Conservation (phyloP, 2,113 vertebrate species). For the Trogon surrucura region DNA sequence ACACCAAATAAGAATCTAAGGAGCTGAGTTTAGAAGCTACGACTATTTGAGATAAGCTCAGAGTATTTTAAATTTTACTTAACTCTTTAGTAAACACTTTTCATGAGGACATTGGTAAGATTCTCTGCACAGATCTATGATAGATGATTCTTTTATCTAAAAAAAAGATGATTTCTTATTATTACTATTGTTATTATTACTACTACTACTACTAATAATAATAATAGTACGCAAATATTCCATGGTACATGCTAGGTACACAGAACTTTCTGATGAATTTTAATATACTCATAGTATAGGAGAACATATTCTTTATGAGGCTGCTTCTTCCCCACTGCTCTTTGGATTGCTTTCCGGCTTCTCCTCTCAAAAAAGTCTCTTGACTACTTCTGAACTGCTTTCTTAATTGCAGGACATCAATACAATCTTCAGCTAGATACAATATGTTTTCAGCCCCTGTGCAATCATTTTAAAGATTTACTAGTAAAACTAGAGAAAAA, state of each 20-base stretch:
- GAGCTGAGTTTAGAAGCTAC: not conserved
- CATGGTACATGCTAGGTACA: not conserved
- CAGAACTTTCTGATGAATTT: not conserved
- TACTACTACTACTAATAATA: not conserved
- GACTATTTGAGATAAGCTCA: not conserved
- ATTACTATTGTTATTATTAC: not conserved
- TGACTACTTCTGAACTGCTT: not conserved
- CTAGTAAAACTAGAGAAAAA: not conserved
- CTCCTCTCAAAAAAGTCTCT: fast-evolving
- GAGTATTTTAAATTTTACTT: not conserved
- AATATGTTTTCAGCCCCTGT: not conserved
- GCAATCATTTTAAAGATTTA: not conserved
- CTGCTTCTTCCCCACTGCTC: not conserved
- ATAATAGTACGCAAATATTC: not conserved
- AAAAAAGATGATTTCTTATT: not conserved
- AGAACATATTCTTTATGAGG: not conserved
- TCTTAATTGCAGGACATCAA: not conserved
- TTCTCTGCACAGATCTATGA: not conserved
- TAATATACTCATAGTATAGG: not conserved
- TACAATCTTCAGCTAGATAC: not conserved
- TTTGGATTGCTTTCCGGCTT: not conserved
- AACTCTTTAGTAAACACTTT: not conserved
- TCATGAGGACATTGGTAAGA: not conserved
- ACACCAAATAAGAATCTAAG: not conserved
- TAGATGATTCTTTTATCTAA: not conserved